Percentiles rank a stretch among this genome's conserved stretches.
These are phyloP conservation scores for Cheilosia soror DNA, from an alignment of 2,888 invertebrate genomes.

Conservation along the genomic window DNA sequence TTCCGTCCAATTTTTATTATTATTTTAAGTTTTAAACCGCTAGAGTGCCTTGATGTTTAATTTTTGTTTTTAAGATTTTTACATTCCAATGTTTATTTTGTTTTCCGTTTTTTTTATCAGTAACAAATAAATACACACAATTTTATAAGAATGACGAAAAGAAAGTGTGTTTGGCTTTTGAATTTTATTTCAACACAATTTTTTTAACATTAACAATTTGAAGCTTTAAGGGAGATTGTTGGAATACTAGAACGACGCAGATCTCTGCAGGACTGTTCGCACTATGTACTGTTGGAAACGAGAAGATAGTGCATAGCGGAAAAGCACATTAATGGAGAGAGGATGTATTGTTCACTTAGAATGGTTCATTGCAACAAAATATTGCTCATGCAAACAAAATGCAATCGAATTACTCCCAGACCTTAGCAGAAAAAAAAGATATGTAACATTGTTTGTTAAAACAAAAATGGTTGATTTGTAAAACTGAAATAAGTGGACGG, in stretches of 20 bases:
- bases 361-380: too few species aligned
- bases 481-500: too few species aligned
- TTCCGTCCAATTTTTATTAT: slow-evolving; percentile 60
- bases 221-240: slow-evolving; percentile 4
- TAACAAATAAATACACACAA: slow-evolving; percentile 41
- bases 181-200: slow-evolving; percentile 23
- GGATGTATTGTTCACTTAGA: too few species aligned
- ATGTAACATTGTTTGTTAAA: too few species aligned
- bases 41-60: slow-evolving; percentile 49
- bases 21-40: slow-evolving; percentile 41
- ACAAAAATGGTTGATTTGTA: too few species aligned
- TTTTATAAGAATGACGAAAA: slow-evolving; percentile 45
- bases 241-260: neutral
- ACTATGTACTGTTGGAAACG: too few species aligned
- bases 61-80: slow-evolving; percentile 15
- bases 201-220: slow-evolving; percentile 22
- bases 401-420: too few species aligned
- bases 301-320: too few species aligned
- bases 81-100: slow-evolving; percentile 53
- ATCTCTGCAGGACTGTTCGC: neutral
- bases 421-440: too few species aligned
- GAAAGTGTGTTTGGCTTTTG: slow-evolving; percentile 6
- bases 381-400: too few species aligned
- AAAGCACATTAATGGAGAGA: too few species aligned
- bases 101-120: slow-evolving; percentile 42